These are phyloP conservation scores for Morone saxatilis DNA, from an alignment of 2,113 vertebrate genomes.

Conservation along the genomic window DNA sequence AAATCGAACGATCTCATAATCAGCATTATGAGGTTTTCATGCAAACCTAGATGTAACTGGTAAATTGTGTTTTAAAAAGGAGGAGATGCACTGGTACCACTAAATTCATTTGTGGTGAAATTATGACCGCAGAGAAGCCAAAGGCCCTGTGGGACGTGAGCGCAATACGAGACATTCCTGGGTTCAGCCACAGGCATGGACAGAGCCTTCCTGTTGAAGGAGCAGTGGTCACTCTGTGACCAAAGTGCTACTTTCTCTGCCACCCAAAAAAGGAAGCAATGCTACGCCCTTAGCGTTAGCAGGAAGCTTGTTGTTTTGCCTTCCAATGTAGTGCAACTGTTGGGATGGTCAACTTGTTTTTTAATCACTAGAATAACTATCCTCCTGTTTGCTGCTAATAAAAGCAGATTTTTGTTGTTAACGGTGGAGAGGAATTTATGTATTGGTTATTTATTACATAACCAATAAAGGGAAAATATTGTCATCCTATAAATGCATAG, in stretches of 20 bases:
- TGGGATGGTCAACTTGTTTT: neutral
- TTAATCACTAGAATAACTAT: neutral
- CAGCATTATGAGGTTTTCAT: neutral
- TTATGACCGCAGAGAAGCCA: conserved; percentile 44
- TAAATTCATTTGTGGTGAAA: conserved; percentile 63
- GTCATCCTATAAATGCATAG: neutral
- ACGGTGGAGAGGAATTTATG: neutral
- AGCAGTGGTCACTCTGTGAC: conserved; percentile 54
- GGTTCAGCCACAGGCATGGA: conserved; percentile 71
- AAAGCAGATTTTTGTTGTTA: neutral
- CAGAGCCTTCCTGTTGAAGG: conserved; percentile 50
- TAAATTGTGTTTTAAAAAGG: conserved; percentile 35
- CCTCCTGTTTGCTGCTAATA: neutral
- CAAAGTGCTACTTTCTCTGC: conserved; percentile 58
- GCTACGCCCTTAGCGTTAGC: conserved; percentile 45
- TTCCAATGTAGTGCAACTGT: neutral
- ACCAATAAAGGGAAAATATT: neutral
- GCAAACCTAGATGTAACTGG: neutral
- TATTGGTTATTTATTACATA: neutral
- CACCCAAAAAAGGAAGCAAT: conserved; percentile 61
- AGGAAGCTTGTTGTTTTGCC: conserved; percentile 9
- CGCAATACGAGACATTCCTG: conserved; percentile 63
- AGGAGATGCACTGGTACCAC: conserved; percentile 18
- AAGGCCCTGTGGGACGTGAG: conserved; percentile 41
- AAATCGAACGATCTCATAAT: neutral